Evolutionary conservation across 92 coral and sea anemone genomes (phyloP).

Genomic region (Parazoanthus swiftii): DNA sequence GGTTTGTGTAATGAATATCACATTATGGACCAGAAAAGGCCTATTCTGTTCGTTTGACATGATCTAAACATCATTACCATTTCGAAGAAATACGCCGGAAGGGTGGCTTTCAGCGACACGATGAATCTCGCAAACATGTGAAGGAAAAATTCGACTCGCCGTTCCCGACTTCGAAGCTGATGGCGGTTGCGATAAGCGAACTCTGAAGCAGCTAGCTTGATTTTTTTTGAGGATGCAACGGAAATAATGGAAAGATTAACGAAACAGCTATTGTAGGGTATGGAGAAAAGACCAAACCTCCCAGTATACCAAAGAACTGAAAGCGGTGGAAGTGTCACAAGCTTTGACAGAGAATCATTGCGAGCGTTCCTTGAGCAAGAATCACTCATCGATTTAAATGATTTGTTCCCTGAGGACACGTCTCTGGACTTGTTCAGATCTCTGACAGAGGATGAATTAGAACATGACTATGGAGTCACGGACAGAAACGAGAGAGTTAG

Average conservation of each 20-base stretch:
- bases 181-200: conserved; percentile 27
- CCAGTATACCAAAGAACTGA: conserved; percentile 42
- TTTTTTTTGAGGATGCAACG: not conserved
- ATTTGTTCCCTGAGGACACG: conserved; percentile 73
- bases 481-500: conserved; percentile 76
- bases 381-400: conserved; percentile 73
- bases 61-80: conserved; percentile 13
- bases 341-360: conserved; percentile 68
- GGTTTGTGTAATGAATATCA: conserved; percentile 29
- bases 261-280: conserved; percentile 28
- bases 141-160: conserved; percentile 22
- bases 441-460: conserved; percentile 91
- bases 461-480: conserved; percentile 82
- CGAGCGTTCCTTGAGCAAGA: conserved; percentile 78
- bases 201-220: conserved; percentile 22
- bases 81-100: conserved; percentile 1
- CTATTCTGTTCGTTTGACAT: conserved; percentile 27
- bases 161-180: conserved; percentile 20
- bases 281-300: conserved; percentile 29
- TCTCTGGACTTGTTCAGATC: conserved; percentile 75
- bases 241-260: conserved; percentile 24
- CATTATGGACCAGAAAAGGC: conserved; percentile 29
- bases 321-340: conserved; percentile 59
- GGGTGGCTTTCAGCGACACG: not conserved
- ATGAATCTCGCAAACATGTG: conserved; percentile 21